Evolutionary conservation across 1,140 invertebrate genomes (phyloP), one percentile per base, ranked within the genome.

Genomic region (Tachypleus tridentatus): DNA sequence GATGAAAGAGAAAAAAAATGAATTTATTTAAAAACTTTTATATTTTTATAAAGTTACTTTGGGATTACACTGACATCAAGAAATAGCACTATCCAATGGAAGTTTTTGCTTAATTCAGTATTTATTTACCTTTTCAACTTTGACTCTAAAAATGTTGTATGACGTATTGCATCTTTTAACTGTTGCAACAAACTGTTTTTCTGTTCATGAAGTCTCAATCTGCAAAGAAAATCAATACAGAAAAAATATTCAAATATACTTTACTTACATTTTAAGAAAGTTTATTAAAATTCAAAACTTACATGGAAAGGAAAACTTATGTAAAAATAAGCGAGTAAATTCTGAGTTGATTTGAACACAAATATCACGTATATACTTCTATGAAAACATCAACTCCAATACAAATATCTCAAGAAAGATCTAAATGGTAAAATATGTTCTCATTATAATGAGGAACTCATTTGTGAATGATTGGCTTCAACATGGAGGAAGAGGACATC

Each of bases 91-190:
- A 29, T 29, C 29, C 29, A 29, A 29, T 29, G 29, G 29, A 29
- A 29, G 29, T 29, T 29, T 29, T 29, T 29, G 29, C 2, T 29
- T 29, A 29, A 29, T 29, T 29, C 29, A 29, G 29, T 29, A 29
- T 29, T 29, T 29, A 29, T 29, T 29, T 61, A 78, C 77, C 77
- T 77, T 76, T 93, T 92, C 64, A 98, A 79, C 69, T 95, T 92
- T 53, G 90, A 88, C 78, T 98, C 94, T 59, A 98, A 78, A 72
- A 87, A 84, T 29, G 93, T 91, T 83, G 94, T 93, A 8, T 87
- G 85, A 60, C 87, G 84, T 49, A 97, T 79, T 4, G 91, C 90
- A 73, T 96, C 92, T 63, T 87, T 83, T 58, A 98, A 79, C 71
- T 94, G 88, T 69, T 92, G 87, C 51, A 97, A 74, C 50, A 97